Base-by-base conservation (phyloP, 2,113 vertebrate genomes). In the Bos indicus region DNA sequence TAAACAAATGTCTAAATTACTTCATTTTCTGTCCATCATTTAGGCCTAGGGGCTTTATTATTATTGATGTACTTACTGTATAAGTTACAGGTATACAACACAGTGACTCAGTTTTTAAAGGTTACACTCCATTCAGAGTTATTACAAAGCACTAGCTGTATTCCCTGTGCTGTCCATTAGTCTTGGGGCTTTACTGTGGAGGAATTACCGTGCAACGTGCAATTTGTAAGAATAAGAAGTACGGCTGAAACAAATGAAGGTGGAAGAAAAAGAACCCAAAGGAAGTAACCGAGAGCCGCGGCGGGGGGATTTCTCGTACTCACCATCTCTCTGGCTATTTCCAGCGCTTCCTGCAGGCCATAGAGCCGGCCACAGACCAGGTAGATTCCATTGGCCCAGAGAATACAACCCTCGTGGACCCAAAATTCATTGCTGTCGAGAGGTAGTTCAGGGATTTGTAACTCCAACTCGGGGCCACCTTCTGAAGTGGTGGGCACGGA, bases 381-480 rank as follows among this genome's bases (percentile, higher is more conserved):
- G 99, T 99, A 99, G 98, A 99, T 99, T 78, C 99, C 99, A 98
- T 99, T 99, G 98, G 99, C 99, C 99, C 99, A 99, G 97, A 99
- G 99, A 97, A 99, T 99, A 98, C 99, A 99, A 98, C 99, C 99
- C 98, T 99, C 99, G 2, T 99, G 99, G 97, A 99, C 99, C 99
- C 99, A 99, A 99, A 99, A 99, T 99, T 99, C 99, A 98, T 99
- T 99, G 85, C 99, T 99, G 99, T 99, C 99, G 98, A 99, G 99
- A 99, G 99, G 99, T 99, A 99, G 99, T 99, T 99, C 99, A 98
- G 99, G 99, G 97, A 99, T 99, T 99, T 99, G 99, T 98, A 99
- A 99, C 71, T 99, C 99, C 96, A 99, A 99, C 99, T 99, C 98
- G 71, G 99, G 99, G 92, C 99, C 99, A 98, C 99, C 98, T 98